These are phyloP conservation scores for Megamerina dolium DNA, from an alignment of 2,888 invertebrate genomes.

Conservation along the genomic window DNA sequence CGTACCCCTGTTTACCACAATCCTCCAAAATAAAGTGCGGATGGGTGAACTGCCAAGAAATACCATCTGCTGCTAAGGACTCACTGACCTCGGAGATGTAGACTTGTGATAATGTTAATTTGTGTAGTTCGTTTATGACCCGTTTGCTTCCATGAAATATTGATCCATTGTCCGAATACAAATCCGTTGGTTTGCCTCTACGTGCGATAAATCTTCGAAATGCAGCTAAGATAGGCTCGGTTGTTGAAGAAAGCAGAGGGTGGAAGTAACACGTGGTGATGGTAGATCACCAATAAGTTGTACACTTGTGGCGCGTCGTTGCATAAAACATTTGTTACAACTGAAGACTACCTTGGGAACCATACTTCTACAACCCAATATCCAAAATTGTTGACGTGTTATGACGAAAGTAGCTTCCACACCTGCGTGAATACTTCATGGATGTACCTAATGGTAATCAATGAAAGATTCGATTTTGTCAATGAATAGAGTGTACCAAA, in stretches of 20 bases:
- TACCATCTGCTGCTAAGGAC: background rate
- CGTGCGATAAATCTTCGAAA: slow-evolving; percentile 7
- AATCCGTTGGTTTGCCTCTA: no score
- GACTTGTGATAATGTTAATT: no score
- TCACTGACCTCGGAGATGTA: background rate
- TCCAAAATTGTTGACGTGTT: slow-evolving; percentile 10
- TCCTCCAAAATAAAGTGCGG: no score
- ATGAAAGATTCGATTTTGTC: no score
- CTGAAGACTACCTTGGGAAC: slow-evolving; percentile 11
- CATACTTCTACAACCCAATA: slow-evolving; percentile 13
- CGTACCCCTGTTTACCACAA: no score
- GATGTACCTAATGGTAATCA: slow-evolving; percentile 6
- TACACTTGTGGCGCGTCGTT: slow-evolving; percentile 2
- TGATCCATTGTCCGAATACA: slow-evolving; percentile 13
- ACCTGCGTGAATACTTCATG: slow-evolving; percentile 11
- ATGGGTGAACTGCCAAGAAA: no score
- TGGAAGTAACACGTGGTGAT: slow-evolving; percentile 4
- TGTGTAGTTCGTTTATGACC: slow-evolving; percentile 8
- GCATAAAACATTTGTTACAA: slow-evolving; percentile 13
- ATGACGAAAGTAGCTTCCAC: slow-evolving; percentile 11
- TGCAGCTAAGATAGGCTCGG: slow-evolving; percentile 6
- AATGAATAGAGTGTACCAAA: no score
- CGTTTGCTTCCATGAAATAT: slow-evolving; percentile 13
- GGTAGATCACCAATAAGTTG: slow-evolving; percentile 16
- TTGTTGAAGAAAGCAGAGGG: slow-evolving; percentile 12